Evolutionary conservation across 1,140 invertebrate genomes (phyloP), one percentile per base, ranked within the genome.

Genomic region (Babylonia areolata): DNA sequence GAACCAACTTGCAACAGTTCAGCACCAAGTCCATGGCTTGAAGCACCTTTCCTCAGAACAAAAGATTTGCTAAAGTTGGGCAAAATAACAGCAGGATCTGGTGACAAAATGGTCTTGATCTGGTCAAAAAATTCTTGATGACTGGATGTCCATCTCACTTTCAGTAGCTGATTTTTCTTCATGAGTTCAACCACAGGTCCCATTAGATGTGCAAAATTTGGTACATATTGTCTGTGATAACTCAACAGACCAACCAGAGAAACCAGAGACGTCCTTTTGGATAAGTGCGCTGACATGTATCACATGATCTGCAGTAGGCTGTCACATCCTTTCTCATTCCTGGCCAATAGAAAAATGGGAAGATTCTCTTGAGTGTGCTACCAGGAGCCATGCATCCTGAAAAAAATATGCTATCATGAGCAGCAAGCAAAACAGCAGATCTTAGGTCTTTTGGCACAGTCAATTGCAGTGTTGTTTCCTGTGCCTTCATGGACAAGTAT

Each of bases 191-290:
- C 69, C 23, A 71, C 5, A n/a, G 69, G 69, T 11, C 9, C 69
- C 33, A 84, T 87, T 0, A 85, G 64, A 20, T 40, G 31, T 46
- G 91, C 91, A 15, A 89, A 73, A 6, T 37, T 75, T 58, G 87
- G 95, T 91, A 94, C 95, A 90, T 96, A 71, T 28, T 28, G 69
- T 33, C 69, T 71, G 9, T 71, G 28, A n/a, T n/a, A 71, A 33
- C 69, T 33, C 23, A 71, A 6, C 28, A 71, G 28, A 71, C 69
- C 69, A 51, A 11, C 46, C 46, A 51, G 46, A 51, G 46, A 51
- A n/a, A n/a, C n/a, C n/a, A n/a, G n/a, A n/a, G n/a, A n/a, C n/a
- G n/a, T n/a, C n/a, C n/a, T n/a, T n/a, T n/a, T n/a, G n/a, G n/a
- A n/a, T n/a, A n/a, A n/a, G n/a, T n/a, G n/a, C n/a, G n/a, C n/a